phyloP scores from a whole-genome alignment of 2,888 invertebrate genomes.

The Caenorhabditis sinica region DNA sequence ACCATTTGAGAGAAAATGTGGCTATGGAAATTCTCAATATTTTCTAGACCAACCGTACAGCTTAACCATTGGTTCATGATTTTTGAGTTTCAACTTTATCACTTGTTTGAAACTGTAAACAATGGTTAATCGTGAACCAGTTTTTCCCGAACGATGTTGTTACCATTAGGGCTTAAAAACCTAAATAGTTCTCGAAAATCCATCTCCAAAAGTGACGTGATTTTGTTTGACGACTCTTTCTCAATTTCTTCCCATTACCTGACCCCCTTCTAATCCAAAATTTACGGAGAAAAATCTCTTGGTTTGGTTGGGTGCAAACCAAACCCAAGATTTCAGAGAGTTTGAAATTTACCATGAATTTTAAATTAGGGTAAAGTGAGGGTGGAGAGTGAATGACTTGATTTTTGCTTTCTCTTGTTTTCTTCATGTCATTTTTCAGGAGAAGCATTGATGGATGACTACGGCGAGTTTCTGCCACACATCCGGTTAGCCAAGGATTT shows the following conservation, averaged over 20 bases:
- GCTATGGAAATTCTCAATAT: no score
- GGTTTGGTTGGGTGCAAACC: neutral
- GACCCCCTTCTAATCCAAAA: neutral
- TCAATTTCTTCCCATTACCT: neutral
- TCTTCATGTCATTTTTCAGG: conserved; percentile 65
- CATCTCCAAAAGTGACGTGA: neutral
- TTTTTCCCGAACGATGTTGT: no score
- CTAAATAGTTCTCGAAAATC: neutral
- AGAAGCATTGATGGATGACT: conserved; percentile 77
- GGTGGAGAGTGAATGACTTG: conserved; percentile 5
- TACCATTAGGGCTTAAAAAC: neutral
- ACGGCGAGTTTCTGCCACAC: conserved; percentile 82
- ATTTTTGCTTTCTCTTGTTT: neutral
- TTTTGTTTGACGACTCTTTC: neutral
- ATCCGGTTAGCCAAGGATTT: conserved; percentile 82
- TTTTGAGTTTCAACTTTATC: no score
- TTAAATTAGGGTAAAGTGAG: neutral
- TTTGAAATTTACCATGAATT: conserved; percentile 27
- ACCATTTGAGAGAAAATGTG: no score
- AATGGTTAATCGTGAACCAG: no score
- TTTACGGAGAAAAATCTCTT: neutral
- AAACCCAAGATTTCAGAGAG: no score
- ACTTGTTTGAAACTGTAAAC: no score
- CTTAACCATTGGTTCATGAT: no score
- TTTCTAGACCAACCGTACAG: no score